Base-by-base conservation (phyloP, 2,113 vertebrate species). In the Opisthocomus hoazin region DNA sequence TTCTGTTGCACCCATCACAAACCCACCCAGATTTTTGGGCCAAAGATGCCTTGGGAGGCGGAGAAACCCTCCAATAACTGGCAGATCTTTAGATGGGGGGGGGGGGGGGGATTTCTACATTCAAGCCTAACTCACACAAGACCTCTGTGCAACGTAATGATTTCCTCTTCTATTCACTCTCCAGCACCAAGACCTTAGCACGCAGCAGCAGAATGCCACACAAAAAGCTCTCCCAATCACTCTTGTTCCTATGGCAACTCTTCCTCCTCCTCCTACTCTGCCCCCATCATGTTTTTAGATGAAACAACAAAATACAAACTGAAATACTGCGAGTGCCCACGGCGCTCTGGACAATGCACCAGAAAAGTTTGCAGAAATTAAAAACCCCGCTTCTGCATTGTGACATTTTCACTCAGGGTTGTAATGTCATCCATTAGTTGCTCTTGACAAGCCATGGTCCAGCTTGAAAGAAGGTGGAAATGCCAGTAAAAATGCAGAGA, bases 181-280 rank as follows among this genome's bases (percentile, higher is more conserved):
- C 66, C 84, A 93, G 73, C 87, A 92, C 54, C 51, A 21, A 81
- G 94, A 82, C 89, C 84, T 79, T 54, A 61, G 73, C 75, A 73
- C 41, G n/a, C n/a, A 93, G 76, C n/a, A 11, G 78, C 87, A 94
- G 77, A 94, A 16, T 8, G 0, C 53, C 77, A 87, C 70, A 96
- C 75, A 93, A 95, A 95, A 92, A 93, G 87, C 95, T 96, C 70
- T 96, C 58, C 65, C 74, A 87, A 60, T 69, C 18, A 6, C 75
- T 95, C 93, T 89, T 45, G 96, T 97, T 97, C 88, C 96, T 87
- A 97, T 97, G 93, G 93, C 70, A 96, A 97, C 96, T 95, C 91
- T 94, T 96, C 78, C 77, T 96, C 87, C 95, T 94, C 75, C 96
- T 97, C 75, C 93, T 91, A 58, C 93, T 95, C 94, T 84, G 61